Evolutionary conservation across 1,140 invertebrate genomes (phyloP).

Genomic region (Antheraea mylitta): DNA sequence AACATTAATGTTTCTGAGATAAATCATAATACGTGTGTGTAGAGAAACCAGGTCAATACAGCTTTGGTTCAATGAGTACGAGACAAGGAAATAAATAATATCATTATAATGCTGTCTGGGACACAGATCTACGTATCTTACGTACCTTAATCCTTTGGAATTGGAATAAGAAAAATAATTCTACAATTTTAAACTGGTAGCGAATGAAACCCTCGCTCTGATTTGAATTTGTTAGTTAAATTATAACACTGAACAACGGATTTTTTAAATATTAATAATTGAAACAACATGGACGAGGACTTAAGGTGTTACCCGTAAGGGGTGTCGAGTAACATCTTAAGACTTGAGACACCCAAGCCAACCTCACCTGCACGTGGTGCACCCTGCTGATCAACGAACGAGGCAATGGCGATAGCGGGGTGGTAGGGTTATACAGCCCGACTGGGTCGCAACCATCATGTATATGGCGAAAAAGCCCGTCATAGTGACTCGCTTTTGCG

Average conservation of each 20-base stretch:
- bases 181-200: constrained; percentile 18
- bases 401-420: too few species aligned
- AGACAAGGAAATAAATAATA: constrained; percentile 5
- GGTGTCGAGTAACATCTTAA: too few species aligned
- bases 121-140: constrained; percentile 18
- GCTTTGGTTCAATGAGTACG: background rate
- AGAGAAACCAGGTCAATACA: background rate
- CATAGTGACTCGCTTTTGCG: too few species aligned
- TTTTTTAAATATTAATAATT: too few species aligned
- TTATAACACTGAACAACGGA: background rate
- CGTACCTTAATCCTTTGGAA: constrained; percentile 24
- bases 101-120: constrained; percentile 1
- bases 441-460: too few species aligned
- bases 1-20: background rate
- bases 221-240: background rate
- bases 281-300: too few species aligned
- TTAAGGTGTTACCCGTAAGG: too few species aligned
- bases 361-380: too few species aligned
- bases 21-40: background rate
- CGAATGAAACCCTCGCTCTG: background rate
- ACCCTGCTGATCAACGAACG: too few species aligned
- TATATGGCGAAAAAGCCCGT: too few species aligned
- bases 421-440: too few species aligned
- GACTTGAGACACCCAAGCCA: too few species aligned
- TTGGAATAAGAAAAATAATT: constrained; percentile 26